Base-by-base conservation (phyloP, 2,797 vertebrate species). In the Sebastes minor region DNA sequence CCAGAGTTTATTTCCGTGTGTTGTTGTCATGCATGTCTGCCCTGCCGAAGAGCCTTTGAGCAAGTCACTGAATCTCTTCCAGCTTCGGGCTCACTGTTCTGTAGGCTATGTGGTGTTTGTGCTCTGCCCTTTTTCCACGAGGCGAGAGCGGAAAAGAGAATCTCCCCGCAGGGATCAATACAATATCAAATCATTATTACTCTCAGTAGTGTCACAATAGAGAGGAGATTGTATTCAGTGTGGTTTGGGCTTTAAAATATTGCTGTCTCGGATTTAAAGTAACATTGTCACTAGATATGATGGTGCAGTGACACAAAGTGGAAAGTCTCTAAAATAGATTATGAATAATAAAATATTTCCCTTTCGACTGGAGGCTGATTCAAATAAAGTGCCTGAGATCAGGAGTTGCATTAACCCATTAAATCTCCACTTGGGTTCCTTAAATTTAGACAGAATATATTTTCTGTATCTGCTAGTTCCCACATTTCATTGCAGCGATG, bases 121-220 rank as follows among this genome's bases (percentile, higher is more conserved):
- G 66, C 61, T 66, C 59, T 84, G 76, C 84, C 85, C 90, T 89
- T 91, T 86, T 86, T 78, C 59, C 32, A 25, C 14, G 1, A 53
- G 49, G 52, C 30, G 33, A 33, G 70, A 61, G 61, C 11, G 13
- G 78, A 76, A 76, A 1, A 14, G 25, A 65, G 61, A 71, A 62
- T 72, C 81, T 87, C 56, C 80, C 86, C 20, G 46, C 27, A 33
- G 78, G 76, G 73, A 83, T 91, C 81, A 80, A 79, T 84, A 80
- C 57, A 81, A 83, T 77, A 88, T 82, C 70, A 67, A 73, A 82
- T 84, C 46, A 73, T 71, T 74, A 75, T 66, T 75, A 42, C 53
- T 69, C 75, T 69, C 46, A 33, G 78, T 72, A 49, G 60, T 82
- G 70, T 83, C 56, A 87, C 61, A 30, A 46, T 18, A 64, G 42